Percentiles rank a stretch among this genome's conserved stretches.
Evolutionary conservation across 1,140 invertebrate genomes (phyloP).

Genomic region (Papilio machaon): DNA sequence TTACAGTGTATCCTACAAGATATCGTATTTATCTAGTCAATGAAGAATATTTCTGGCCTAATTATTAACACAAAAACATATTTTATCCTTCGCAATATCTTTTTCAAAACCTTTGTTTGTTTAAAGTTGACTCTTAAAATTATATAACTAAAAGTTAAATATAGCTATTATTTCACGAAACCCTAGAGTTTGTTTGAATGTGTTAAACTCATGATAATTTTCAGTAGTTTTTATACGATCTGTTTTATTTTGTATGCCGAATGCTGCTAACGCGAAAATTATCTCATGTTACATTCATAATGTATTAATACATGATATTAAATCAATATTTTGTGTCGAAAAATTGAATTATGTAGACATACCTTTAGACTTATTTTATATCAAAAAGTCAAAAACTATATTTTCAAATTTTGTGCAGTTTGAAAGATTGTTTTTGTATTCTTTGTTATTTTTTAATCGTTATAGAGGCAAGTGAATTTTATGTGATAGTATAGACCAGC

Average conservation of each 20-base stretch:
- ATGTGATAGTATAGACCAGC: neutral
- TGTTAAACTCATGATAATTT: constrained; percentile 1
- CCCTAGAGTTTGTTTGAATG: neutral
- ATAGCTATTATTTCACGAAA: neutral
- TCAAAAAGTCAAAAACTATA: neutral
- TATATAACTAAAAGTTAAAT: neutral
- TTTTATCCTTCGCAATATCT: too few relatives aligned
- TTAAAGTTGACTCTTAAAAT: too few relatives aligned
- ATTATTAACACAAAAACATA: too few relatives aligned
- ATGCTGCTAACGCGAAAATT: constrained; percentile 8
- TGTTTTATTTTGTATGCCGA: neutral
- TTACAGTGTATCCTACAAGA: too few relatives aligned
- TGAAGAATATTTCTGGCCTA: too few relatives aligned
- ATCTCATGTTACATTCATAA: constrained; percentile 34
- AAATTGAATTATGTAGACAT: constrained; percentile 23
- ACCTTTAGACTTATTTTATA: neutral
- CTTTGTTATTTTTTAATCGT: neutral
- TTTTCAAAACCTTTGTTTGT: too few relatives aligned
- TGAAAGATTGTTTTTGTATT: neutral
- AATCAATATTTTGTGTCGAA: constrained; percentile 28
- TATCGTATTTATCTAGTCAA: too few relatives aligned
- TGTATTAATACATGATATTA: constrained; percentile 24
- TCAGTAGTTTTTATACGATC: neutral
- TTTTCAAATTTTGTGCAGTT: neutral
- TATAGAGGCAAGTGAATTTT: neutral